These are phyloP conservation scores for Hirundo rustica DNA, from an alignment of 2,797 vertebrate species.

Conservation along the genomic window DNA sequence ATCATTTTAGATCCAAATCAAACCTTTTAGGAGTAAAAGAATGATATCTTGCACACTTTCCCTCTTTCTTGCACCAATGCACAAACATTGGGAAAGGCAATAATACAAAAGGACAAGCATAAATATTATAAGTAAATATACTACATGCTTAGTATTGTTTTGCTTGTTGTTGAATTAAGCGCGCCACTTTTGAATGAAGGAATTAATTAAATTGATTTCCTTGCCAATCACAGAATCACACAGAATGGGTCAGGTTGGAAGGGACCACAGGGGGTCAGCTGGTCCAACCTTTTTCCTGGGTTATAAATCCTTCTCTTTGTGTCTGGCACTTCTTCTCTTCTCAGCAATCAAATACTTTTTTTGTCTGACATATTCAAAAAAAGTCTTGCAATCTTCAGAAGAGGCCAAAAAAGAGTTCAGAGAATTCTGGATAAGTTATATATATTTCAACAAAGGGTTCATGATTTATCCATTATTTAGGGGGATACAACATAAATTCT, in stretches of 20 bases:
- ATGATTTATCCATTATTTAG: neutral
- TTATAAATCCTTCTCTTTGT: neutral
- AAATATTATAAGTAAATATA: no score
- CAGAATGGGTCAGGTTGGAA: neutral
- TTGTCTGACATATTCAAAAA: neutral
- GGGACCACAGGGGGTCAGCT: neutral
- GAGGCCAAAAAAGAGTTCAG: neutral
- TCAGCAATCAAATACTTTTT: neutral
- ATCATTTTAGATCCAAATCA: neutral
- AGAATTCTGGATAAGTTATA: neutral
- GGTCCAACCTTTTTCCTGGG: neutral
- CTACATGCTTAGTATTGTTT: neutral
- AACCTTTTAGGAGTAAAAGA: neutral
- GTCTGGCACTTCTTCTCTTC: neutral
- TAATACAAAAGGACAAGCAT: neutral
- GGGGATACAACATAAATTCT: neutral
- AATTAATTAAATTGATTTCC: neutral
- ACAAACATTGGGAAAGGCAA: neutral
- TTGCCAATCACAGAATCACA: neutral
- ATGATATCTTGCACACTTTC: neutral
- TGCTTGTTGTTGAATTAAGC: neutral
- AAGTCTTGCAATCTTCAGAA: neutral
- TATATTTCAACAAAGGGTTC: accelerated
- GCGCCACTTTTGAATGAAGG: neutral
- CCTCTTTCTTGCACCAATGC: neutral